Evolutionary conservation across 2,797 vertebrate genomes (phyloP).

Genomic region (Chromobotia macracanthus): DNA sequence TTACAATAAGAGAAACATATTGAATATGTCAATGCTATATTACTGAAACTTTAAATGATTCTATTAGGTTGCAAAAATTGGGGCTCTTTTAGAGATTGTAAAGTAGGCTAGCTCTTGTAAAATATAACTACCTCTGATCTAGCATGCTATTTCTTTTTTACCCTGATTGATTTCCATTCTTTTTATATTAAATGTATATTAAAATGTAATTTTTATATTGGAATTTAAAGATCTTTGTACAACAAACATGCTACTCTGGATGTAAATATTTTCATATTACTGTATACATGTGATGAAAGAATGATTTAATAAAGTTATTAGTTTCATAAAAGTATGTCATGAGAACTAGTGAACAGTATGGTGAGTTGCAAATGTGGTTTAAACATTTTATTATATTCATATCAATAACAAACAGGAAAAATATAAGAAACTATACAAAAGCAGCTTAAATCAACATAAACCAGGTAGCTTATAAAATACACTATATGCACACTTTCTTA

Average conservation of each 20-base stretch:
- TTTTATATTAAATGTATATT: constrained; percentile 79
- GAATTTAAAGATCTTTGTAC: constrained; percentile 76
- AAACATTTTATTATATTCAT: constrained; percentile 8
- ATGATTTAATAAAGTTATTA: constrained; percentile 79
- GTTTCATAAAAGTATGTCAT: constrained; percentile 64
- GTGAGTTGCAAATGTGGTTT: no score
- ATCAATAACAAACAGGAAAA: background rate
- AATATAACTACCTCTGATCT: constrained; percentile 87
- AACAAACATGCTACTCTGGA: constrained; percentile 75
- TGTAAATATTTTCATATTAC: constrained; percentile 80
- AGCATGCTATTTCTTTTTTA: constrained; percentile 77
- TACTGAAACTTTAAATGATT: constrained; percentile 12
- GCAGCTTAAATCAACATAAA: no score
- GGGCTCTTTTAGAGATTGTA: constrained; percentile 56
- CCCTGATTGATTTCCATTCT: constrained; percentile 71
- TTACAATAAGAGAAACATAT: constrained; percentile 52
- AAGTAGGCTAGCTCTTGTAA: constrained; percentile 75
- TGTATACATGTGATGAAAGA: constrained; percentile 76
- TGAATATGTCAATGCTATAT: constrained; percentile 65
- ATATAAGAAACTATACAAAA: background rate
- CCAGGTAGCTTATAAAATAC: background rate
- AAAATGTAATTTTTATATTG: constrained; percentile 68
- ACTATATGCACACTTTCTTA: constrained; percentile 44
- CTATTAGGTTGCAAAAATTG: constrained; percentile 31
- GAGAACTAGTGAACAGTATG: background rate